These are phyloP conservation scores for Dipodomys stephensi DNA, from an alignment of 2,113 vertebrate species.

Conservation along the genomic window DNA sequence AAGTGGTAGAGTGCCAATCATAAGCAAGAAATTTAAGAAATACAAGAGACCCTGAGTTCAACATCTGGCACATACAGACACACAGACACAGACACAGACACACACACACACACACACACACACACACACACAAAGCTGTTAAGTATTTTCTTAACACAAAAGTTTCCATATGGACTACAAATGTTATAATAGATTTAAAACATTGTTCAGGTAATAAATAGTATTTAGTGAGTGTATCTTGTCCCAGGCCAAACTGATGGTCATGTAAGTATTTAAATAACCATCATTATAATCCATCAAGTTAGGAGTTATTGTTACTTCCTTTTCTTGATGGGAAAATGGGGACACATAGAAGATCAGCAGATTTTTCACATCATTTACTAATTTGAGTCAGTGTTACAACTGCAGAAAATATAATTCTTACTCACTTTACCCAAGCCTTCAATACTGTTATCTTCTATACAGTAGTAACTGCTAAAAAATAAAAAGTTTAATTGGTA, in stretches of 20 bases:
- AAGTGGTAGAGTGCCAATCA: too few relatives aligned
- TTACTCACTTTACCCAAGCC: neutral
- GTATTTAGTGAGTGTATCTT: neutral
- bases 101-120: too few relatives aligned
- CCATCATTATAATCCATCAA: neutral
- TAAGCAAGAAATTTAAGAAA: too few relatives aligned
- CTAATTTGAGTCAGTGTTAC: neutral
- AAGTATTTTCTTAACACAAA: slow-evolving; percentile 17
- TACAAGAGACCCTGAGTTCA: too few relatives aligned
- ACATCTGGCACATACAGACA: too few relatives aligned
- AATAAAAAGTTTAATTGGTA: neutral
- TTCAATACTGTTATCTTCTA: neutral
- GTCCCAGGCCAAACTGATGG: neutral
- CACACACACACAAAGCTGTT: neutral
- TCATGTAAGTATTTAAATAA: neutral
- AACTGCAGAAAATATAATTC: neutral
- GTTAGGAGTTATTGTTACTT: neutral
- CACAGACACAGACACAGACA: too few relatives aligned
- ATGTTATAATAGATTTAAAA: neutral
- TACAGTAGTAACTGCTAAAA: neutral
- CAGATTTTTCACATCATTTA: neutral
- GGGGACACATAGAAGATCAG: neutral
- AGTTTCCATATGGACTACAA: neutral
- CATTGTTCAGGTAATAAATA: neutral
- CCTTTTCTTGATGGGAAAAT: neutral